Base-by-base conservation (phyloP, 2,888 invertebrate genomes). In the Agrotis puta region DNA sequence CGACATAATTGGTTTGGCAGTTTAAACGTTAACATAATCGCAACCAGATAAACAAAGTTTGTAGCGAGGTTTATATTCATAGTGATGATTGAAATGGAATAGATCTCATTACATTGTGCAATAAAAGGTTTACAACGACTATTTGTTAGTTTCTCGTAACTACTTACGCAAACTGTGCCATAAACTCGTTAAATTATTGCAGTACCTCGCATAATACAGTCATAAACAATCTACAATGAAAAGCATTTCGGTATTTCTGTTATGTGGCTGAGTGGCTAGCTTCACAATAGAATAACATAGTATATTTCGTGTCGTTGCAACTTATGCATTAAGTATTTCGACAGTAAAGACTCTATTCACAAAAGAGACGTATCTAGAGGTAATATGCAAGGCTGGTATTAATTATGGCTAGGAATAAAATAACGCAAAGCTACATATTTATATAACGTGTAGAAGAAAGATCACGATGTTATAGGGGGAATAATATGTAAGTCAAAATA, bases 111-210 rank as follows among this genome's bases (percentile, higher is more conserved):
- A 74, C 74, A 67, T 79, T 70, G 57, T 69, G 64, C 70, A 77
- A 65, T 69, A 61, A 74, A 62, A 64, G 22, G 74, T 65, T 79
- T 69, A 11, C 53, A 69, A 64, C 39, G 45, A n/a, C 45, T 22
- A 45, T 65, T 61, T 68, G 66, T 51, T 57, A 61, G 64, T 64
- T 68, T 59, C 79, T 69, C 39, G 68, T 67, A 64, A 22, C 53
- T 58, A 69, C 79, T 76, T 79, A 67, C 79, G 79, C 77, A 79
- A 80, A 79, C 72, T 59, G 65, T 67, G 22, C 64, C 58, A 70
- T 76, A 76, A 79, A 79, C 53, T 61, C 43, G 82, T 70, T 75
- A 79, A 69, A 64, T 76, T 80, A 80, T 79, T 79, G 61, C 72
- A 61, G 39, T 61, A 78, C 53, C 64, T 68, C 73, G 74, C 58